Percentiles rank a stretch among this genome's conserved stretches.
These are phyloP conservation scores for Cynopterus sphinx DNA, from an alignment of 2,797 vertebrate genomes.

Conservation along the genomic window DNA sequence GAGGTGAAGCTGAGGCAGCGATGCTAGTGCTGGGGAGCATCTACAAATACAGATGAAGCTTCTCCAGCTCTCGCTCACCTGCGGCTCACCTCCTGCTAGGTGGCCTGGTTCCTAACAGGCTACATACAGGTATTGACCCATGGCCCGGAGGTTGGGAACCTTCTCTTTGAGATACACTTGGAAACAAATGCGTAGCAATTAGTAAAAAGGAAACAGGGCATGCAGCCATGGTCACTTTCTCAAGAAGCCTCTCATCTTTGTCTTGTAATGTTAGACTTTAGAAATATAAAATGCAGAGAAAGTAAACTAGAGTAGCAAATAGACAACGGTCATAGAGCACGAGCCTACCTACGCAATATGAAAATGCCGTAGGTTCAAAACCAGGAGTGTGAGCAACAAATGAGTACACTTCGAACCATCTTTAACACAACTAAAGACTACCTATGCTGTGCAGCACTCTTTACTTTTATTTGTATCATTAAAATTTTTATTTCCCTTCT, in stretches of 20 bases:
- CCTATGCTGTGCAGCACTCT: not conserved
- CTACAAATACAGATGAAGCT: too few relatives aligned
- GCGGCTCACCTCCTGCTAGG: too few relatives aligned
- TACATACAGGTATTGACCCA: too few relatives aligned
- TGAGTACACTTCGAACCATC: accelerated
- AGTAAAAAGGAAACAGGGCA: not conserved
- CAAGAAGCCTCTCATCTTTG: not conserved
- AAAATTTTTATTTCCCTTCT: not conserved
- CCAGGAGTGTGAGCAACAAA: not conserved
- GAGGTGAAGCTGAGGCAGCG: too few relatives aligned
- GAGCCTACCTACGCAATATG: accelerated
- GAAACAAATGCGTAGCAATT: not conserved
- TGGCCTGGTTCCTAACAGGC: too few relatives aligned
- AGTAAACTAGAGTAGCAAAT: not conserved
- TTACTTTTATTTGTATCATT: not conserved
- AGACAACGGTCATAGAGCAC: not conserved
- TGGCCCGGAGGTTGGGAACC: too few relatives aligned
- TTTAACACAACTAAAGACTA: accelerated
- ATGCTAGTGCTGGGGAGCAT: too few relatives aligned
- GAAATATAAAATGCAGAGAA: not conserved
- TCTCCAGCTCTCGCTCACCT: too few relatives aligned
- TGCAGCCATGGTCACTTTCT: not conserved
- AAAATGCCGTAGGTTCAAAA: not conserved
- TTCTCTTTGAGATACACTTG: not conserved
- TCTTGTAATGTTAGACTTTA: not conserved